Evolutionary conservation across 2,797 vertebrate species (phyloP).

Genomic region (Anguilla anguilla): DNA sequence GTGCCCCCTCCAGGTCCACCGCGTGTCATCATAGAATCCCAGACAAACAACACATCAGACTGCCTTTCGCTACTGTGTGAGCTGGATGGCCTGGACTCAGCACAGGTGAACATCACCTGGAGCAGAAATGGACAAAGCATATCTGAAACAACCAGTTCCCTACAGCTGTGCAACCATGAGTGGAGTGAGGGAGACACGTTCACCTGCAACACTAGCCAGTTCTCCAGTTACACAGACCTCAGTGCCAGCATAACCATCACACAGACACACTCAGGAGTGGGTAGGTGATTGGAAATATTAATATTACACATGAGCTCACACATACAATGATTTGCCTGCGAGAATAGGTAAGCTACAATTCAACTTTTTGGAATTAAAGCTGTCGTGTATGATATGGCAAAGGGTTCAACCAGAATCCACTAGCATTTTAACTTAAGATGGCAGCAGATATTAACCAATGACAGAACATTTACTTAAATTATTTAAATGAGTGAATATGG

Average conservation of each 20-base stretch:
- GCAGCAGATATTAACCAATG: too few relatives aligned
- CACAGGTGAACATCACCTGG: slow-evolving; percentile 48
- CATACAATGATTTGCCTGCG: too few relatives aligned
- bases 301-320: neutral
- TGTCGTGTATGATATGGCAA: too few relatives aligned
- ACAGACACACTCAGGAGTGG: neutral
- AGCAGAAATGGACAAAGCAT: neutral
- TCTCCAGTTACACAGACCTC: neutral
- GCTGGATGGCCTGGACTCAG: slow-evolving; percentile 21
- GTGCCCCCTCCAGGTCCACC: neutral
- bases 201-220: slow-evolving; percentile 28
- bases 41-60: slow-evolving; percentile 14
- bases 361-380: too few relatives aligned
- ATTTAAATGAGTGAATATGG: too few relatives aligned
- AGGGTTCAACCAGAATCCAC: too few relatives aligned
- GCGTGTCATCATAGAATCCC: slow-evolving; percentile 32
- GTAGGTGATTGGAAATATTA: slow-evolving; percentile 18
- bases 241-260: neutral
- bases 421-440: too few relatives aligned
- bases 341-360: too few relatives aligned
- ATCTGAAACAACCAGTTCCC: neutral
- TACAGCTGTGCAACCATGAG: slow-evolving; percentile 39
- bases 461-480: too few relatives aligned
- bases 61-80: slow-evolving; percentile 47
- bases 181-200: slow-evolving; percentile 41